Conservation (phyloP, 2,113 vertebrate genomes). For the Phyllopteryx taeniolatus region DNA sequence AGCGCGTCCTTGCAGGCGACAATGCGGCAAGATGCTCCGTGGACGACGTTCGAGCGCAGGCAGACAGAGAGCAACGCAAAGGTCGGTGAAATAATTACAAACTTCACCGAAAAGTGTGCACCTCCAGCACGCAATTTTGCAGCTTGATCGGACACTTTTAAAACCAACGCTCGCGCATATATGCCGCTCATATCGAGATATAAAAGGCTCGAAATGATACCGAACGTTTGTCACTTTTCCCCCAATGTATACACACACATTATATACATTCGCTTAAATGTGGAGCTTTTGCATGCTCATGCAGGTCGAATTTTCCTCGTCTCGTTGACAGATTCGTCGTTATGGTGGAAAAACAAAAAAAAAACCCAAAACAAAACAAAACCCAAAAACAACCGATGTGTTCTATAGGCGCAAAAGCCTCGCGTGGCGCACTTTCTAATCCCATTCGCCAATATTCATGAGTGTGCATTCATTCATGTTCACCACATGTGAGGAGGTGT, state of each 20-base stretch:
- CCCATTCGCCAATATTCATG: constrained; percentile 25
- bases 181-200: no score
- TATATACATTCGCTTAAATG: background rate
- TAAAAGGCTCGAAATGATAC: no score
- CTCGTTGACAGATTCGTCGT: background rate
- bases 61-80: constrained; percentile 34
- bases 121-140: background rate
- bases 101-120: background rate
- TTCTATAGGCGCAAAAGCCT: background rate
- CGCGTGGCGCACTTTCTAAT: background rate
- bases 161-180: background rate
- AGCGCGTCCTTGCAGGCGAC: constrained; percentile 47
- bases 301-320: background rate
- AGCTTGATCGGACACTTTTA: background rate
- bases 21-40: constrained; percentile 58
- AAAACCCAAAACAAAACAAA: no score
- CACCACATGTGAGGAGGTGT: constrained; percentile 5
- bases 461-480: constrained; percentile 30
- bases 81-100: constrained; percentile 38
- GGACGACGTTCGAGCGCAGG: constrained; percentile 21
- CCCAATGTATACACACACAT: background rate
- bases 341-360: background rate
- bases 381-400: background rate
- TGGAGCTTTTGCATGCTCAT: background rate
- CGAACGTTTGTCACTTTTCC: no score